Evolutionary conservation across 2,113 vertebrate genomes (phyloP).

Genomic region (Gopherus flavomarginatus): DNA sequence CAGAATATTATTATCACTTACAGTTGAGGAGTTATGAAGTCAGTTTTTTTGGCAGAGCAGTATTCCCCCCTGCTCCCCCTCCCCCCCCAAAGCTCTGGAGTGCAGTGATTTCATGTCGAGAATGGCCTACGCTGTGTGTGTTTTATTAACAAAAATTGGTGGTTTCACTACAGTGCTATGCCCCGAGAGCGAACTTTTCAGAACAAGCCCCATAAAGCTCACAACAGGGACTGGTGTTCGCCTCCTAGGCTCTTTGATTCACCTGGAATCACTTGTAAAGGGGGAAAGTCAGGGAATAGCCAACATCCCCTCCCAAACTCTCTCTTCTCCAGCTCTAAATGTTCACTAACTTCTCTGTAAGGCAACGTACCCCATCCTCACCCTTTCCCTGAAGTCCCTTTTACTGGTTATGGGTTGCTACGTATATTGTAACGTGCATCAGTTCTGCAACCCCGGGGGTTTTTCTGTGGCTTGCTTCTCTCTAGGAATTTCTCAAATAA

Average conservation of each 20-base stretch:
- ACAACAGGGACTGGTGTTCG: not conserved
- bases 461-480: fast-evolving
- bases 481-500: not conserved
- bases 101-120: conserved; percentile 44
- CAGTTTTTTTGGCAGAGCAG: not conserved
- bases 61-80: not conserved
- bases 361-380: too few species aligned
- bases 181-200: not conserved
- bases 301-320: not conserved
- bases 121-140: not conserved
- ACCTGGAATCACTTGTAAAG: not conserved
- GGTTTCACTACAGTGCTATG: not conserved
- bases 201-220: not conserved
- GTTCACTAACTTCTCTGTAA: not conserved
- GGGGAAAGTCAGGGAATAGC: not conserved
- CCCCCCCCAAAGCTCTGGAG: conserved; percentile 34
- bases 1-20: not conserved
- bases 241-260: not conserved
- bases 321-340: not conserved
- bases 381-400: not conserved
- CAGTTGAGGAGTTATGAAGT: not conserved
- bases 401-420: fast-evolving
- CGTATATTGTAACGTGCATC: not conserved
- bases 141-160: conserved; percentile 15
- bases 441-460: not conserved